A percentile compares a stretch with the other conserved stretches of the same genome.
Evolutionary conservation across 2,113 vertebrate genomes (phyloP).

Genomic region (Xiphophorus maculatus): DNA sequence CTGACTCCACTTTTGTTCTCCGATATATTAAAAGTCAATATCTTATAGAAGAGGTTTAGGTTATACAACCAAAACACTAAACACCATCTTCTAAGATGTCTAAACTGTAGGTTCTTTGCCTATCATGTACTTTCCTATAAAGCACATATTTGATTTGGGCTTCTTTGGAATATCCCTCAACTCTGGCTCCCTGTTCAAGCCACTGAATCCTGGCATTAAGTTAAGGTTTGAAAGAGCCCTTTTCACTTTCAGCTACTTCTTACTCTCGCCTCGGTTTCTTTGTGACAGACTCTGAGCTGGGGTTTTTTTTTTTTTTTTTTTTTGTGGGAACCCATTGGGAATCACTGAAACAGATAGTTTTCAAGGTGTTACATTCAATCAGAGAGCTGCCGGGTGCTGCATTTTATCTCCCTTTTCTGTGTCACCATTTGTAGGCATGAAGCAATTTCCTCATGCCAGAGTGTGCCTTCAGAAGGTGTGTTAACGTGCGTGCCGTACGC

Average conservation of each 20-base stretch:
- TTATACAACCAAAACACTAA: not conserved
- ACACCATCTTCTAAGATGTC: not conserved
- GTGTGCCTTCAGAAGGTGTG: conserved; percentile 40
- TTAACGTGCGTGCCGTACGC: conserved; percentile 40
- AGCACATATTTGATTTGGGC: not conserved
- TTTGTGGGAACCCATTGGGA: conserved; percentile 44
- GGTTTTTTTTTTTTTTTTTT: not conserved
- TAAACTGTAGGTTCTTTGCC: not conserved
- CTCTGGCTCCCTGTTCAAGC: conserved; percentile 10
- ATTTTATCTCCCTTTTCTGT: conserved; percentile 42
- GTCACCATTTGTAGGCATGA: conserved; percentile 40
- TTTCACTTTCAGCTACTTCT: conserved; percentile 9
- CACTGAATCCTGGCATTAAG: conserved; percentile 15
- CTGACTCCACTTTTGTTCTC: not conserved
- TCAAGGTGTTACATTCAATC: conserved; percentile 46
- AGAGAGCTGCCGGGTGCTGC: conserved; percentile 35
- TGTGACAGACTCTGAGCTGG: conserved; percentile 34
- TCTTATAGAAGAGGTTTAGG: not conserved
- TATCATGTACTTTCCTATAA: not conserved
- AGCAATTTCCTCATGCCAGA: conserved; percentile 51
- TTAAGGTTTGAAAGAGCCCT: conserved; percentile 11
- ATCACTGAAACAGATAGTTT: conserved; percentile 42
- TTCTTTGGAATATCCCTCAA: not conserved
- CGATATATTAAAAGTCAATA: not conserved
- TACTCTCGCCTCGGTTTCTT: conserved; percentile 8